Evolutionary conservation across 2,888 invertebrate species (phyloP).

Genomic region (Byasa hedistus): DNA sequence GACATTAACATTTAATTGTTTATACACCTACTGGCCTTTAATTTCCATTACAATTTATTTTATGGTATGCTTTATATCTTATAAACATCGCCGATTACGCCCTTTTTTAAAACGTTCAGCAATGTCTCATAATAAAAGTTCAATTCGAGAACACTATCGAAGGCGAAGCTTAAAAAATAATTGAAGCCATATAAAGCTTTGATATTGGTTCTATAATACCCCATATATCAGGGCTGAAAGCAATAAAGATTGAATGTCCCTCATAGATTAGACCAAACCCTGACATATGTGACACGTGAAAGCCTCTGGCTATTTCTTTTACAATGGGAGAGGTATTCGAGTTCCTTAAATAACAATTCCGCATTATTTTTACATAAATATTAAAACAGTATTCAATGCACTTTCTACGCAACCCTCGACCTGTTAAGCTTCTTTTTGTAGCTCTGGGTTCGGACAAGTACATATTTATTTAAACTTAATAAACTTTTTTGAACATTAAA

Average conservation of each 20-base stretch:
- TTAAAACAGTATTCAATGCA: slow-evolving; percentile 10
- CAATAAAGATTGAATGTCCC: slow-evolving; percentile 76
- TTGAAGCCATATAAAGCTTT: slow-evolving; percentile 57
- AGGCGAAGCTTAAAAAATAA: slow-evolving; percentile 35
- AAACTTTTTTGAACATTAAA: neutral
- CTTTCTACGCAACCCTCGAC: neutral
- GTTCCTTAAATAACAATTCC: slow-evolving; percentile 73
- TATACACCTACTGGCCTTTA: slow-evolving; percentile 42
- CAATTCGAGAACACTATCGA: neutral
- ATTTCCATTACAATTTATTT: slow-evolving; percentile 32
- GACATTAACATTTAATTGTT: slow-evolving; percentile 27
- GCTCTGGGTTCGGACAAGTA: neutral
- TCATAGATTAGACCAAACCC: slow-evolving; percentile 73
- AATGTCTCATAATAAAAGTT: neutral
- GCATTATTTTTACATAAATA: slow-evolving; percentile 38
- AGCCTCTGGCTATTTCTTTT: slow-evolving; percentile 66
- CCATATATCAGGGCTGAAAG: slow-evolving; percentile 69
- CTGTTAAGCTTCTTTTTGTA: neutral
- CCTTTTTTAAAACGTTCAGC: slow-evolving; percentile 3
- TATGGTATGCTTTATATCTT: slow-evolving; percentile 28
- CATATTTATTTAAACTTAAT: slow-evolving; percentile 2
- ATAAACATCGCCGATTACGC: slow-evolving; percentile 1
- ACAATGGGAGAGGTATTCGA: slow-evolving; percentile 50
- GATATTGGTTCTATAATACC: slow-evolving; percentile 67
- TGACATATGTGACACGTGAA: slow-evolving; percentile 74